Percentiles rank a stretch among this genome's conserved stretches.
Evolutionary conservation across 2,888 invertebrate species (phyloP).

Genomic region (Cryptops parisi): DNA sequence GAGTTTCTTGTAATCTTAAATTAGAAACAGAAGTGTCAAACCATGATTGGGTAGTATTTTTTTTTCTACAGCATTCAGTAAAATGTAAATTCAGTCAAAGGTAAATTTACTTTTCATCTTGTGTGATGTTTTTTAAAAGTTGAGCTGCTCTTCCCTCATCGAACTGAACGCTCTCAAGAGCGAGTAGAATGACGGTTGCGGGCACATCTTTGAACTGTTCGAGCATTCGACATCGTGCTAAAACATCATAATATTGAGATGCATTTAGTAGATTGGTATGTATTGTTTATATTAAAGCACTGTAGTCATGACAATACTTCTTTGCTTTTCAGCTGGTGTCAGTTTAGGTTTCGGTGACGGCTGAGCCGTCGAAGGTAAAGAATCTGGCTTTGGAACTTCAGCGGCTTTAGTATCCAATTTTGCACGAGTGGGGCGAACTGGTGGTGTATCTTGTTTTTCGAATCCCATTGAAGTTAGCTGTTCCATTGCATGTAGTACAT

Average conservation of each 20-base stretch:
- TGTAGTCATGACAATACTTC: constrained; percentile 19
- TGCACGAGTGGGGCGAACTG: constrained; percentile 18
- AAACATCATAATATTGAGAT: too few species aligned
- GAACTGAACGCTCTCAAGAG: constrained; percentile 74
- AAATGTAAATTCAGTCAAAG: too few species aligned
- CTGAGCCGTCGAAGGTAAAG: neutral
- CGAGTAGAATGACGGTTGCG: constrained; percentile 65
- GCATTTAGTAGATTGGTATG: neutral
- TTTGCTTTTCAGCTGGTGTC: constrained; percentile 22
- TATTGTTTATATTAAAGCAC: neutral
- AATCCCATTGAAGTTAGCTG: constrained; percentile 66
- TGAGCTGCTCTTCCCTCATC: constrained; percentile 66
- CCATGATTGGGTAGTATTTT: neutral
- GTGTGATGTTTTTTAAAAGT: constrained; percentile 42
- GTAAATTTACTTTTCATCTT: constrained; percentile 11
- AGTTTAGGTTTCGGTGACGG: constrained; percentile 17
- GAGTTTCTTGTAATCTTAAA: constrained; percentile 1
- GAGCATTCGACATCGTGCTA: constrained; percentile 37
- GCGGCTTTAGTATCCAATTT: neutral
- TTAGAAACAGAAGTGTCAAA: neutral
- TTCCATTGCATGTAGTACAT: constrained; percentile 76
- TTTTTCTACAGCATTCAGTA: too few species aligned
- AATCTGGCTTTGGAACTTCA: neutral
- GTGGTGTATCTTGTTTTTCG: constrained; percentile 51
- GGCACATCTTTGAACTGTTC: constrained; percentile 58